Base-by-base conservation (phyloP, 2,888 invertebrate species). In the Spatulosminthurus flaviceps region DNA sequence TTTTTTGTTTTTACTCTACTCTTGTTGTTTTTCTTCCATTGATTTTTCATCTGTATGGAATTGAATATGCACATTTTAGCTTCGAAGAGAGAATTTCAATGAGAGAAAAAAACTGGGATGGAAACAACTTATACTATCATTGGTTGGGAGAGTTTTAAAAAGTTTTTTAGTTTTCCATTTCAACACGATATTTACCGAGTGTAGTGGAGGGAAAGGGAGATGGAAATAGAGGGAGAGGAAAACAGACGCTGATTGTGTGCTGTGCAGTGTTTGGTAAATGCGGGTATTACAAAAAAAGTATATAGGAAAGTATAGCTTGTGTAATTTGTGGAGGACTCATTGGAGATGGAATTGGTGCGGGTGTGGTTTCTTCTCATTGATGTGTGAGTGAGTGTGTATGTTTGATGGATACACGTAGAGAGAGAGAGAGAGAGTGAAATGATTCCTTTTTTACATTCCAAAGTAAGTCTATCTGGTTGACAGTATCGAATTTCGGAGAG, bases 401-500 rank as follows among this genome's bases (percentile, higher is more conserved):
- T n/a, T n/a, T n/a, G n/a, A n/a, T n/a, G n/a, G n/a, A n/a, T n/a
- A n/a, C n/a, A n/a, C n/a, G n/a, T n/a, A n/a, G n/a, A n/a, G n/a
- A n/a, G n/a, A n/a, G n/a, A n/a, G n/a, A n/a, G n/a, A n/a, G 51
- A 51, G 51, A 51, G 51, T 26, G 69, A 29, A 22, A 43, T 71
- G 71, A 71, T 64, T 64, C 60, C 21, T 60, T 64, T 64, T 64
- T 64, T 24, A 19, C 26, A 13, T 64, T 60, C 60, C 60, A 24
- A 64, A 22, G 22, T 26, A 19, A 60, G 19, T 64, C 9, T 64
- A 64, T 64, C 71, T 71, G 71, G 43, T 42, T 71, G 71, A 42
- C 42, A 71, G 21, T 71, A 71, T 71, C 71, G 71, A 71, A 43
- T 42, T 42, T 71, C 43, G 21, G 0, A 24, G n/a, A 70, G 29